A percentile compares a stretch with the other conserved stretches of the same genome.
Conservation (phyloP, 2,113 vertebrate species). For the Chaetodon trifascialis region DNA sequence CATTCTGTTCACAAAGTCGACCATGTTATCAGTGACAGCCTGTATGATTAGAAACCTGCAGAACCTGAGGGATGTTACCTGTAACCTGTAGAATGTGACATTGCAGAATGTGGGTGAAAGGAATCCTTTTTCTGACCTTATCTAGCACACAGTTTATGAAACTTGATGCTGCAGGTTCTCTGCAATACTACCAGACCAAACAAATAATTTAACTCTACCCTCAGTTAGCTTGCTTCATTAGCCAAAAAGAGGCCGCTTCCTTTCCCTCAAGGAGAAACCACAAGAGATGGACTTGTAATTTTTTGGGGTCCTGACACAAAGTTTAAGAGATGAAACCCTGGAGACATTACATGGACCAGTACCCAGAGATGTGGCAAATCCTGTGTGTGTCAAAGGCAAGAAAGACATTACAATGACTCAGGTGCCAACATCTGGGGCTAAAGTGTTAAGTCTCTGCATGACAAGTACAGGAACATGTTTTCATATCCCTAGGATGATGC, state of each 20-base stretch:
- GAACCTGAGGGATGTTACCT: slow-evolving; percentile 8
- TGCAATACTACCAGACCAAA: slow-evolving; percentile 7
- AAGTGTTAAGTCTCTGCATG: slow-evolving; percentile 8
- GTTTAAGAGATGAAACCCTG: slow-evolving; percentile 13
- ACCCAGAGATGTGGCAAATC: not conserved
- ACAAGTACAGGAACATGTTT: slow-evolving; percentile 2
- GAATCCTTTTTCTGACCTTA: slow-evolving; percentile 31
- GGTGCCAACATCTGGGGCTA: slow-evolving; percentile 15
- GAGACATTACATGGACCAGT: slow-evolving; percentile 3
- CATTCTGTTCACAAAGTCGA: slow-evolving; percentile 10
- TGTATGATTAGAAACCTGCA: slow-evolving; percentile 10
- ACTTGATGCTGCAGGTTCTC: slow-evolving; percentile 4
- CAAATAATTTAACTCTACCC: not conserved
- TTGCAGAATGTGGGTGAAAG: slow-evolving; percentile 31
- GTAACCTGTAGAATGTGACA: slow-evolving; percentile 26
- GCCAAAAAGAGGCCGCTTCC: slow-evolving; percentile 8
- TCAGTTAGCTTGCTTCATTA: slow-evolving; percentile 2
- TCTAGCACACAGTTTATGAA: slow-evolving; percentile 9
- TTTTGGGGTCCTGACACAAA: slow-evolving; percentile 5
- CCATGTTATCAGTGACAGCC: not conserved
- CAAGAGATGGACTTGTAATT: slow-evolving; percentile 2
- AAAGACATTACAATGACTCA: not conserved
- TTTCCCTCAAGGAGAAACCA: not conserved
- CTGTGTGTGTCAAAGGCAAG: not conserved
- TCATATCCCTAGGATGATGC: not conserved